Conservation (phyloP, 2,113 vertebrate genomes). For the Lagopus muta region DNA sequence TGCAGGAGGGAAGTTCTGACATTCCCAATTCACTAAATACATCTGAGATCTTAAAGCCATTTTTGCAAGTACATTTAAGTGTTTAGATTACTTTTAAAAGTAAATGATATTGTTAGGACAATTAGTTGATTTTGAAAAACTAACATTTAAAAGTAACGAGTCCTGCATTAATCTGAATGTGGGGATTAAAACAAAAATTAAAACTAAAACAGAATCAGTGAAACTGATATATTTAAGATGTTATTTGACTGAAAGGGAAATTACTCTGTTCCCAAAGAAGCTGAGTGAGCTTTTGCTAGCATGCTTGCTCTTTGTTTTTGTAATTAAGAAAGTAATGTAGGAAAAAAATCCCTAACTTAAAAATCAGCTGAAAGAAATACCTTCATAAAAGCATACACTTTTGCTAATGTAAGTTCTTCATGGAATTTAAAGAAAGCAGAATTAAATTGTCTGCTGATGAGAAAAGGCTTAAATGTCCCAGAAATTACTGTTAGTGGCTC, state of each 20-base stretch:
- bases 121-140: neutral
- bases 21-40: neutral
- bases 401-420: neutral
- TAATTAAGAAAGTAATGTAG: neutral
- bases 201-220: neutral
- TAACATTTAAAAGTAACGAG: neutral
- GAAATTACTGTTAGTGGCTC: neutral
- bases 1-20: neutral
- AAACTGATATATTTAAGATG: neutral
- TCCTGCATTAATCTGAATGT: neutral
- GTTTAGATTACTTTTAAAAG: neutral
- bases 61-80: neutral
- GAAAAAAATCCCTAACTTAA: neutral
- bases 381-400: neutral
- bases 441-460: neutral
- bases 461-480: conserved; percentile 9
- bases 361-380: neutral
- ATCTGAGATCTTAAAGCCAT: neutral
- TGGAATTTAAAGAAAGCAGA: neutral
- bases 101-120: neutral
- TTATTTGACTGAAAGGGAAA: neutral
- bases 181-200: neutral
- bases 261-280: neutral
- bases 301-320: neutral
- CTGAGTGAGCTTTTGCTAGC: neutral